Evolutionary conservation across 2,797 vertebrate genomes (phyloP).

Genomic region (Rhynchonycteris naso): DNA sequence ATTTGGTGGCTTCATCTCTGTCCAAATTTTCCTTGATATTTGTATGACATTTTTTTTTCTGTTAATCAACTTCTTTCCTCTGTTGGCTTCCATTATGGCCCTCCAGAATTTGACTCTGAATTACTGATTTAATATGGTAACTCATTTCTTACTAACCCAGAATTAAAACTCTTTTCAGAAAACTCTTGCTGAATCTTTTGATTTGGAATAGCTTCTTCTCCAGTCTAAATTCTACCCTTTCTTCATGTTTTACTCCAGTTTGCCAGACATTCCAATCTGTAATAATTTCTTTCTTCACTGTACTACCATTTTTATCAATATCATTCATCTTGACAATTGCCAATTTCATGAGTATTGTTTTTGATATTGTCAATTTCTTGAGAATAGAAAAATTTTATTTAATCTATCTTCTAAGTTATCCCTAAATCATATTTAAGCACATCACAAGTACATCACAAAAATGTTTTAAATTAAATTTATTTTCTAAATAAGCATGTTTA

Average conservation of each 20-base stretch:
- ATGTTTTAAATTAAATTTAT: slow-evolving; percentile 49
- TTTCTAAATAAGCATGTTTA: slow-evolving; percentile 57
- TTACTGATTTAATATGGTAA: slow-evolving; percentile 5
- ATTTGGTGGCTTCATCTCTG: slow-evolving; percentile 62
- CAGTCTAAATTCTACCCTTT: neutral
- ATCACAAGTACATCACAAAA: neutral
- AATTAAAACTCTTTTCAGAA: slow-evolving; percentile 41
- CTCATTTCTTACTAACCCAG: neutral
- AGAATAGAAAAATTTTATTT: neutral
- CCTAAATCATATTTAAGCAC: neutral
- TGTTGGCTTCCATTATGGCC: neutral
- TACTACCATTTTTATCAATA: neutral
- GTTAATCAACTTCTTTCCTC: slow-evolving; percentile 73
- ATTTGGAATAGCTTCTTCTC: neutral
- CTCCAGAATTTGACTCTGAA: slow-evolving; percentile 65
- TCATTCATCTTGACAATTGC: slow-evolving; percentile 1
- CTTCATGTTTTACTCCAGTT: neutral
- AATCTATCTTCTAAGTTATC: slow-evolving; percentile 28
- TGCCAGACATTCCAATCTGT: neutral
- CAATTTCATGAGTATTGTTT: neutral
- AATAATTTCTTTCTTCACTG: neutral
- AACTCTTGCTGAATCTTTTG: slow-evolving; percentile 3
- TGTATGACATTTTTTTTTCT: neutral
- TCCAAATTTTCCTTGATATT: slow-evolving; percentile 65
- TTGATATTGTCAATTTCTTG: neutral